phyloP scores from a whole-genome alignment of 2,888 invertebrate species.

The Aporophyla nigra region DNA sequence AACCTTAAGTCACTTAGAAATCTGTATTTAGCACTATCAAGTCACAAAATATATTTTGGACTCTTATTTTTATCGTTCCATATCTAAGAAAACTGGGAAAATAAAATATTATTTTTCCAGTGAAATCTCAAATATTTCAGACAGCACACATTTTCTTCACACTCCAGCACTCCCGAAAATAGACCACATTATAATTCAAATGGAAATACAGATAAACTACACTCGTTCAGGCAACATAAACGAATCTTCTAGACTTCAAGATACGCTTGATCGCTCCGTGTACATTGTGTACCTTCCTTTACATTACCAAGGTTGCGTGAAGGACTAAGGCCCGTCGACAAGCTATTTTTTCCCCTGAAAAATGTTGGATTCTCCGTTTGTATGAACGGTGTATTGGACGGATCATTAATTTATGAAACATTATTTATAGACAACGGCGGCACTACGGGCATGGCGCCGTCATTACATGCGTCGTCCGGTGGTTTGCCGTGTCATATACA shows the following conservation, averaged over 20 bases:
- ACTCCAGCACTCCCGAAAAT: conserved; percentile 16
- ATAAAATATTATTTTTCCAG: not conserved
- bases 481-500: not conserved
- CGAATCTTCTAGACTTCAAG: conserved; percentile 25
- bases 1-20: not conserved
- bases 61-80: not conserved
- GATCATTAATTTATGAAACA: too few relatives aligned
- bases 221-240: conserved; percentile 30
- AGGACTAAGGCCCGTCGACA: not conserved
- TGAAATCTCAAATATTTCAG: conserved; percentile 20
- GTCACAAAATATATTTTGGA: not conserved
- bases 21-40: too few relatives aligned
- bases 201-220: conserved; percentile 46
- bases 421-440: not conserved
- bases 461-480: not conserved
- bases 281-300: conserved; percentile 17
- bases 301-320: conserved; percentile 29
- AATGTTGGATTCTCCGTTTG: not conserved
- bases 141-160: conserved; percentile 25
- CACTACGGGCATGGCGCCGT: too few relatives aligned
- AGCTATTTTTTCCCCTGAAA: too few relatives aligned
- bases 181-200: conserved; percentile 47
- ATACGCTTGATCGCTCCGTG: conserved; percentile 25
- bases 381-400: not conserved
- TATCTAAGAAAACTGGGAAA: not conserved